Evolutionary conservation across 2,888 invertebrate species (phyloP).

Genomic region (Hypercompe scribonia): DNA sequence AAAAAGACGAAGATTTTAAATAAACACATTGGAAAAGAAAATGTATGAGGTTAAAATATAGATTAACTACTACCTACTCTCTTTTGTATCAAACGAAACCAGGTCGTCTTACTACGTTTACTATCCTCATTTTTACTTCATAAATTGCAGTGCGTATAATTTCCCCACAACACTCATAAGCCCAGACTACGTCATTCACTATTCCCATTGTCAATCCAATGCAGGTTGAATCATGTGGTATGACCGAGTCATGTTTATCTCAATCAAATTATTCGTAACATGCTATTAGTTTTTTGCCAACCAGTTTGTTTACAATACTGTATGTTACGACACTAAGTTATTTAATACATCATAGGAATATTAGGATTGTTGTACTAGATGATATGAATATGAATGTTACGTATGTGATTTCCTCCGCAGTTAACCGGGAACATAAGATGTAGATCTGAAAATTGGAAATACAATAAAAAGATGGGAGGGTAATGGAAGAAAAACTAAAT

Average conservation of each 20-base stretch:
- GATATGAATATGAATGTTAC: neutral
- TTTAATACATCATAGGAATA: neutral
- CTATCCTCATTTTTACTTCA: constrained; percentile 4
- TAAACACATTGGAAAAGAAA: neutral
- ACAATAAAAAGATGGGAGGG: too few relatives aligned
- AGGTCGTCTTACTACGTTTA: neutral
- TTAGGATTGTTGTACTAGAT: neutral
- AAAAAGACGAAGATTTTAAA: too few relatives aligned
- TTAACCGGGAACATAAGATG: neutral
- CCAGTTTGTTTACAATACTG: neutral
- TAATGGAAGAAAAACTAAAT: too few relatives aligned
- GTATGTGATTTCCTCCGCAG: neutral
- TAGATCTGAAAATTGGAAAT: too few relatives aligned
- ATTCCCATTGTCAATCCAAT: constrained; percentile 7
- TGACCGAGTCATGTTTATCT: constrained; percentile 6
- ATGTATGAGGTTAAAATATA: neutral
- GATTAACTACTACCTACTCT: neutral
- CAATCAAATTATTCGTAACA: constrained; percentile 1
- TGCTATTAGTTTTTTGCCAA: constrained; percentile 14
- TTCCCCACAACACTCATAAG: neutral
- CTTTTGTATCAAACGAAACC: neutral
- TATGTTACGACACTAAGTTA: constrained; percentile 1
- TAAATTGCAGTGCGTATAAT: neutral
- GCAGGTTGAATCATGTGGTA: constrained; percentile 11
- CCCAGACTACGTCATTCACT: neutral